These are phyloP conservation scores for Sebastes iracundus DNA, from an alignment of 2,797 vertebrate genomes.

Conservation along the genomic window DNA sequence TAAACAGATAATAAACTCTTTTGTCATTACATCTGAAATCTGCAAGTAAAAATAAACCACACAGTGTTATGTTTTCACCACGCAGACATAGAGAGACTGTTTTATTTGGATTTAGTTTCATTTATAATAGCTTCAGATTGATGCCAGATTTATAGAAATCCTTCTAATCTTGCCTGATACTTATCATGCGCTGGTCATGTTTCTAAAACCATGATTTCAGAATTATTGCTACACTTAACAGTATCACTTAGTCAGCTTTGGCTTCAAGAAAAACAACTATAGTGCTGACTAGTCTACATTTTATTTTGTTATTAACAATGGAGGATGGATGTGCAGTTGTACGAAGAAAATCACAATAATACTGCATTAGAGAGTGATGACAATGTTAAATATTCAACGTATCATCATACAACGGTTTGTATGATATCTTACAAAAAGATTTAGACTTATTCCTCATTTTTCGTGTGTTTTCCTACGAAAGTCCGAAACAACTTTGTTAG, in stretches of 20 bases:
- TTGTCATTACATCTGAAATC: conserved; percentile 46
- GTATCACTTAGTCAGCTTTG: background rate
- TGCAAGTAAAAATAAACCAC: conserved; percentile 57
- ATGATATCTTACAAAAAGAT: background rate
- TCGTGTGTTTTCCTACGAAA: background rate
- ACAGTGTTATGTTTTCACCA: conserved; percentile 26
- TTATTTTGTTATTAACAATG: background rate
- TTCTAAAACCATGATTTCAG: conserved; percentile 48
- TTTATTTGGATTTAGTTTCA: conserved; percentile 61
- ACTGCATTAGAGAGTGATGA: background rate
- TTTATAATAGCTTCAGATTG: conserved; percentile 53
- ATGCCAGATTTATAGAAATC: conserved; percentile 73
- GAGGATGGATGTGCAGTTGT: background rate
- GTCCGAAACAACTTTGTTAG: background rate
- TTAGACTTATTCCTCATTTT: background rate
- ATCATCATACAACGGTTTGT: background rate
- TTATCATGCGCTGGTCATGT: conserved; percentile 69
- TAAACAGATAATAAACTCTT: conserved; percentile 33
- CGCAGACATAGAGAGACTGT: conserved; percentile 29
- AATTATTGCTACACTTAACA: conserved; percentile 18
- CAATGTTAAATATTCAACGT: background rate
- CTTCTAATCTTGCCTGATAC: conserved; percentile 73
- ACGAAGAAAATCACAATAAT: background rate
- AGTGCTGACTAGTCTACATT: background rate
- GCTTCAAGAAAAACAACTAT: background rate